Evolutionary conservation across 2,797 vertebrate species (phyloP).

Genomic region (Acanthiza pusilla): DNA sequence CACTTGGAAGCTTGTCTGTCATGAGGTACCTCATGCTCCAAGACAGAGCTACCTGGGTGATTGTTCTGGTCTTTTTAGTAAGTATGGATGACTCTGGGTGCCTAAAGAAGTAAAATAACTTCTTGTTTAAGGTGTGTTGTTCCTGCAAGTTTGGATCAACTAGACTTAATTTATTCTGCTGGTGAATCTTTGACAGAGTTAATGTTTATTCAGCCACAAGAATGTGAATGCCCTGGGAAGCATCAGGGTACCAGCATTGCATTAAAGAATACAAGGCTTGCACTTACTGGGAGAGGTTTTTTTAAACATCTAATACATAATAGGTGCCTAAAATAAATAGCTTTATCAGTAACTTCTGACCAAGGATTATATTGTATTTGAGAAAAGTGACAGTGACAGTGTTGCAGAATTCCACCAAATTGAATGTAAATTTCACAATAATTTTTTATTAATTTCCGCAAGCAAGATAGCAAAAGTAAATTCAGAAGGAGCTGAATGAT

Average conservation of each 20-base stretch:
- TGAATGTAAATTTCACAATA: background rate
- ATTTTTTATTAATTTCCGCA: background rate
- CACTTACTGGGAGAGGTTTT: background rate
- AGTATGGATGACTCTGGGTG: background rate
- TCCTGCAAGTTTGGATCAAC: background rate
- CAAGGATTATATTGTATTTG: background rate
- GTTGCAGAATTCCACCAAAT: background rate
- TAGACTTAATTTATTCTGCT: background rate
- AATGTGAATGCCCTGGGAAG: background rate
- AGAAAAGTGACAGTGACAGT: background rate
- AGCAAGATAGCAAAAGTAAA: background rate
- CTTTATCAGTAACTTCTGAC: background rate
- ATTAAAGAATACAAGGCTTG: background rate
- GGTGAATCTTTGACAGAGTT: background rate
- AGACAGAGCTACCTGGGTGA: background rate
- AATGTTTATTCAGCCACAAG: background rate
- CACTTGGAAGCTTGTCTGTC: accelerated
- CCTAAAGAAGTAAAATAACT: background rate
- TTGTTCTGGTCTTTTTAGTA: background rate
- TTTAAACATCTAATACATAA: background rate
- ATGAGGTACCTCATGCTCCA: background rate
- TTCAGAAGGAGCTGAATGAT: background rate
- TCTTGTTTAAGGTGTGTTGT: background rate
- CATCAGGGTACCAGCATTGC: background rate
- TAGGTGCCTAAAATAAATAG: background rate